phyloP scores from a whole-genome alignment of 2,888 invertebrate species.

The Phyto melanocephala region DNA sequence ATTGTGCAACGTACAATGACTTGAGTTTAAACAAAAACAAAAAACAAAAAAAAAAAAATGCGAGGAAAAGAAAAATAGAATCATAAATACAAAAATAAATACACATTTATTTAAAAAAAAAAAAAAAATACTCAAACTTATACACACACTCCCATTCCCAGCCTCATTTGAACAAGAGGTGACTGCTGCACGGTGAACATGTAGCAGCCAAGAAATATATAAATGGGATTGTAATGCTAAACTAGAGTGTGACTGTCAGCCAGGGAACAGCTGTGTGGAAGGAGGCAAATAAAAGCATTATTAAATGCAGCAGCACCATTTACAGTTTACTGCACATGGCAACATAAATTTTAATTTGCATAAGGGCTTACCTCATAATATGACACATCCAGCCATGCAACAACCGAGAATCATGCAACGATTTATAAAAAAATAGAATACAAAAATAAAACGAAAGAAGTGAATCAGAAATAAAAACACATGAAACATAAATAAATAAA shows the following conservation, averaged over 20 bases:
- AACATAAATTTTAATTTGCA: constrained; percentile 63
- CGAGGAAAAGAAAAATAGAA: constrained; percentile 49
- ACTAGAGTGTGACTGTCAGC: background rate
- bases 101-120: constrained; percentile 53
- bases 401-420: constrained; percentile 27
- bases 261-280: background rate
- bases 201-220: constrained; percentile 13
- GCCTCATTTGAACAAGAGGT: constrained; percentile 28
- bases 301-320: constrained; percentile 48
- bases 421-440: constrained; percentile 2
- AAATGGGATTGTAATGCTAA: constrained; percentile 42
- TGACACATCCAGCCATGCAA: constrained; percentile 56
- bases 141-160: constrained; percentile 17
- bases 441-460: background rate
- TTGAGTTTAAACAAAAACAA: constrained; percentile 44
- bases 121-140: constrained; percentile 36
- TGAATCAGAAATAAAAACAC: constrained; percentile 11
- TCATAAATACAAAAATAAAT: constrained; percentile 53
- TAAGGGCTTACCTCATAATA: constrained; percentile 58
- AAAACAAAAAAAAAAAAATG: constrained; percentile 18
- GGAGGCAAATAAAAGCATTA: constrained; percentile 14
- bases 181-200: constrained; percentile 7
- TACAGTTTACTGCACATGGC: constrained; percentile 56
- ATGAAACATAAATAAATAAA: background rate
- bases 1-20: constrained; percentile 61